Base-by-base conservation (phyloP, 92 coral and sea anemone genomes). In the Umimayanthus chanpuru region DNA sequence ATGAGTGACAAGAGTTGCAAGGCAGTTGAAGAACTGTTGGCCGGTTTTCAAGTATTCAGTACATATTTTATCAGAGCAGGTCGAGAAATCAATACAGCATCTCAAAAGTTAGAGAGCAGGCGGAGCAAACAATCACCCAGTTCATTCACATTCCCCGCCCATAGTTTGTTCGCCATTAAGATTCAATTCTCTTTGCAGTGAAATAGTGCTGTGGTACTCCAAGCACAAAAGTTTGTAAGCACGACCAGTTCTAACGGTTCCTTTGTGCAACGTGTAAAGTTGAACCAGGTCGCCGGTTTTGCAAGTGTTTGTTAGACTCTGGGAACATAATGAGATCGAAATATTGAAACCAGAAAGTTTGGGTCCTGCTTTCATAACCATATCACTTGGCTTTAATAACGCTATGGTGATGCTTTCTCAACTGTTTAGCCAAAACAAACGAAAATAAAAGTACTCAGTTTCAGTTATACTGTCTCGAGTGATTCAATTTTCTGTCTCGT, bases 101-200 rank as follows among this genome's bases (percentile, higher is more conserved):
- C 79, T 75, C 85, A 75, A 38, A 74, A 36, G 47, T 6, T 74
- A 39, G 8, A 21, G 25, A 18, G 79, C 40, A 38, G 53, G 50
- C n/a, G 28, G 50, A 75, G 79, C 12, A 38, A 20, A 20, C 79
- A 75, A 75, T 39, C 40, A 75, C 44, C 47, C 40, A 39, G 79
- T 75, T 20, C 20, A 32, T 73, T 73, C 77, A 73, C 16, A 25
- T n/a, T 77, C 81, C 56, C 81, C 81, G 81, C 81, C 81, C 56
- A 41, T 47, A 77, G 49, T 47, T 79, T 79, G 9, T 29, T 40
- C 53, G 21, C 26, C 39, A 79, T 49, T 79, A 79, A 79, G 66
- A 79, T 53, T 50, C n/a, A 79, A 55, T 30, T 55, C 26, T 9
- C 21, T 38, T 29, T 20, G 71, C 15, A 30, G 85, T 21, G 9